phyloP scores from a whole-genome alignment of 2,113 vertebrate genomes.

The Sturnira hondurensis region DNA sequence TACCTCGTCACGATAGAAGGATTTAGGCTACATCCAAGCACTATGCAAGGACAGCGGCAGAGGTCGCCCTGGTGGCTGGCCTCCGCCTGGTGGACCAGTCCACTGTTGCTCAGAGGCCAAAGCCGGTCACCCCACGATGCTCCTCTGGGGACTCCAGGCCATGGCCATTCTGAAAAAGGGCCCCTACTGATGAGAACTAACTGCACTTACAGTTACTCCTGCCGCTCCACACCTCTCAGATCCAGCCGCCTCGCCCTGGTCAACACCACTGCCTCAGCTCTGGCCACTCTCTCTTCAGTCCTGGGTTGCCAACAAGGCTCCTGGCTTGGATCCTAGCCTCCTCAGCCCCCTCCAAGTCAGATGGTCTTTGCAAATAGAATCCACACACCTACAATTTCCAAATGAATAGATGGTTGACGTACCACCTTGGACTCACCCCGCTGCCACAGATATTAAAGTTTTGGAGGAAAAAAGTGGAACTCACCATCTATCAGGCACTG shows the following conservation, averaged over 20 bases:
- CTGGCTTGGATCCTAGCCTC: not conserved
- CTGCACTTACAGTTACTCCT: accelerated
- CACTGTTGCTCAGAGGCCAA: not conserved
- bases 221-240: too few species aligned
- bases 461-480: not conserved
- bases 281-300: accelerated
- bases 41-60: too few species aligned
- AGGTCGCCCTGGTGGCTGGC: accelerated
- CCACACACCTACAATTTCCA: not conserved
- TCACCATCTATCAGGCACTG: not conserved
- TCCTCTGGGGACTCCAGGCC: not conserved
- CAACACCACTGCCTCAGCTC: not conserved
- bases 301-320: too few species aligned
- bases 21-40: not conserved
- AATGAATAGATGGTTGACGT: not conserved
- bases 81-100: accelerated
- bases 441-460: not conserved
- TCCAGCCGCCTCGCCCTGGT: not conserved
- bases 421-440: not conserved
- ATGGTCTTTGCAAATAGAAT: not conserved
- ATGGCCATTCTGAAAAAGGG: not conserved
- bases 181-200: too few species aligned
- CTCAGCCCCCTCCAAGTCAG: not conserved
- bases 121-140: accelerated
- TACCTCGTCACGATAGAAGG: not conserved